Percentiles rank a stretch among this genome's conserved stretches.
phyloP scores from a whole-genome alignment of 1,140 invertebrate genomes.

The Atta colombica region DNA sequence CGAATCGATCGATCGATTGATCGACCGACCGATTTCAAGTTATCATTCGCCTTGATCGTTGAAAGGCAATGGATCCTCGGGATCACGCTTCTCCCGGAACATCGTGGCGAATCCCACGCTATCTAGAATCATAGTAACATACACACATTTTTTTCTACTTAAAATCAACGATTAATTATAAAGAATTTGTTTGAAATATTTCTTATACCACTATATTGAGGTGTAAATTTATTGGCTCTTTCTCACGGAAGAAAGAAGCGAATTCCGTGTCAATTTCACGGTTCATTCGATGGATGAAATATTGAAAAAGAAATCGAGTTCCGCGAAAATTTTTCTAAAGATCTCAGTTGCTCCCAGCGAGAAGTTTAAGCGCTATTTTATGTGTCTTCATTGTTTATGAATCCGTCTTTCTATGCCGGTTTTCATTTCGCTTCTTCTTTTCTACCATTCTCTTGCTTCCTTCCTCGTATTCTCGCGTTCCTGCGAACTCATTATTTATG shows the following conservation, averaged over 20 bases:
- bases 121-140: neutral
- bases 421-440: conserved; percentile 13
- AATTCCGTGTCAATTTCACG: conserved; percentile 44
- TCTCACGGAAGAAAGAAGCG: conserved; percentile 56
- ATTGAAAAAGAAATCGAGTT: conserved; percentile 24
- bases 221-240: neutral
- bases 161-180: conserved; percentile 3
- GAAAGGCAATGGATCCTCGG: neutral
- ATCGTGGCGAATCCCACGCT: neutral
- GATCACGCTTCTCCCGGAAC: conserved; percentile 10
- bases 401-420: conserved; percentile 59
- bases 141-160: neutral
- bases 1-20: conserved; percentile 14
- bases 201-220: neutral
- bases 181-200: conserved; percentile 2
- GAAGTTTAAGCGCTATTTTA: conserved; percentile 61
- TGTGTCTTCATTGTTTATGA: conserved; percentile 75
- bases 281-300: conserved; percentile 45
- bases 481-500: conserved; percentile 77
- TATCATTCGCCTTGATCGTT: conserved; percentile 33
- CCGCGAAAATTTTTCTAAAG: neutral
- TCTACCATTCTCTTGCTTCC: conserved; percentile 14
- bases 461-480: conserved; percentile 24
- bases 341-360: neutral
- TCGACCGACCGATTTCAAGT: conserved; percentile 28